phyloP scores from a whole-genome alignment of 2,797 vertebrate species.

The Typhlichthys eigenmanni region DNA sequence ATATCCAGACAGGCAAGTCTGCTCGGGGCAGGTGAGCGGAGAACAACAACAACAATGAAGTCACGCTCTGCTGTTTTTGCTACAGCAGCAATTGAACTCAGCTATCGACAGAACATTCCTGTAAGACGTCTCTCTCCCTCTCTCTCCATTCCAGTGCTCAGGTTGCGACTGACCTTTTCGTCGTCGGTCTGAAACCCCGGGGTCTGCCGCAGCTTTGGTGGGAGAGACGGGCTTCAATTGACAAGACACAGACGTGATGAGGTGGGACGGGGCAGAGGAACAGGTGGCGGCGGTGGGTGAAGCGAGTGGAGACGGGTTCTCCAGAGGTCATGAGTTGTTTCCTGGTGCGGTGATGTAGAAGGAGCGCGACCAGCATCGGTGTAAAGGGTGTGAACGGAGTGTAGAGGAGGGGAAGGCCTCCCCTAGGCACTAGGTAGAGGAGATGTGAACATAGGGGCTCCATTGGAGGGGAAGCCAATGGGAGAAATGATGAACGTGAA shows the following conservation, averaged over 20 bases:
- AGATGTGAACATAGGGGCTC: too few relatives aligned
- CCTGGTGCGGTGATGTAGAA: too few relatives aligned
- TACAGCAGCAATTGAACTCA: neutral
- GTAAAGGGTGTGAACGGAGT: too few relatives aligned
- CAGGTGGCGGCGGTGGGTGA: slow-evolving; percentile 21
- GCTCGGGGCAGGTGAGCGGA: slow-evolving; percentile 19
- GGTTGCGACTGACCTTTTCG: slow-evolving; percentile 68
- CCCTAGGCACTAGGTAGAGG: too few relatives aligned
- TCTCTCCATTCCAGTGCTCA: slow-evolving; percentile 29
- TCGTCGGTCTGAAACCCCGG: slow-evolving; percentile 48
- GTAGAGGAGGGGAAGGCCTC: too few relatives aligned
- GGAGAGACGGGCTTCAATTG: slow-evolving; percentile 65
- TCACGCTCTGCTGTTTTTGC: neutral
- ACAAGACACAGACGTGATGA: slow-evolving; percentile 45
- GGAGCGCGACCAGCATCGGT: too few relatives aligned
- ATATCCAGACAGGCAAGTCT: slow-evolving; percentile 14
- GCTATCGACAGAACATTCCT: slow-evolving; percentile 17
- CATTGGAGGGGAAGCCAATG: too few relatives aligned
- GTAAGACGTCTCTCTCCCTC: slow-evolving; percentile 8
- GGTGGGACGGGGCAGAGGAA: slow-evolving; percentile 36
- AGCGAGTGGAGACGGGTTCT: too few relatives aligned
- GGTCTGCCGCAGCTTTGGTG: slow-evolving; percentile 54
- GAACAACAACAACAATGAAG: slow-evolving; percentile 9
- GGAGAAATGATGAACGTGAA: too few relatives aligned
- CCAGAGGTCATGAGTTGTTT: too few relatives aligned